Conservation (phyloP, 1,140 invertebrate species). For the Notospermus geniculatus region DNA sequence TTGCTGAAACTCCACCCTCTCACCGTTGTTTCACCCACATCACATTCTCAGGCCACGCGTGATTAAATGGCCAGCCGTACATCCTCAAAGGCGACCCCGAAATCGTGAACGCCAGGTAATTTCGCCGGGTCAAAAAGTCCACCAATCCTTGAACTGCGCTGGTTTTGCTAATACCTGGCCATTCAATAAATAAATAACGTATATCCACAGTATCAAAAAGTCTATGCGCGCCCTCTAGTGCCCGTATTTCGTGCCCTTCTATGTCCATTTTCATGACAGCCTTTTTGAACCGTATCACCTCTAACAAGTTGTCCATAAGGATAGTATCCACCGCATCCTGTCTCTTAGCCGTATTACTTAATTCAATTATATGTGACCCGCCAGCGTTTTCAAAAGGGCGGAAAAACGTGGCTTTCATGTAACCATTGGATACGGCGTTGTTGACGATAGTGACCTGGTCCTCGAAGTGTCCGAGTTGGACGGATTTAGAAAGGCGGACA, state of each 20-base stretch:
- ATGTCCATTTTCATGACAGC: constrained; percentile 30
- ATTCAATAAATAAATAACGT: constrained; percentile 25
- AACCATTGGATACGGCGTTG: constrained; percentile 6
- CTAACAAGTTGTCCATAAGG: constrained; percentile 5
- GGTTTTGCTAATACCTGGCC: constrained; percentile 17
- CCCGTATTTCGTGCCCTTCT: constrained; percentile 24
- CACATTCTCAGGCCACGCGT: too few relatives aligned
- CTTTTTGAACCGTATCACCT: not conserved
- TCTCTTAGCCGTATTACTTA: not conserved
- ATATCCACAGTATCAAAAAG: constrained; percentile 25
- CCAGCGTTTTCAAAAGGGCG: not conserved
- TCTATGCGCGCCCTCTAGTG: constrained; percentile 17
- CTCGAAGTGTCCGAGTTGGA: not conserved
- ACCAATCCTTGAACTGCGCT: not conserved
- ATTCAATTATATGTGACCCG: not conserved
- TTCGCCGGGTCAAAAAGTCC: not conserved
- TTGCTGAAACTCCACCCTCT: too few relatives aligned
- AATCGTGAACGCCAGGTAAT: not conserved
- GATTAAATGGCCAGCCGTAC: too few relatives aligned
- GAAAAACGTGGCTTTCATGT: not conserved
- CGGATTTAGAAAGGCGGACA: not conserved
- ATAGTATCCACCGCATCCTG: not conserved
- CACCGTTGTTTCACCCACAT: too few relatives aligned
- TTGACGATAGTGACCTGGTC: constrained; percentile 3
- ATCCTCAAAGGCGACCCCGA: too few relatives aligned